Percentiles rank a stretch among this genome's conserved stretches.
Evolutionary conservation across 2,888 invertebrate genomes (phyloP).

Genomic region (Aquatica leii): DNA sequence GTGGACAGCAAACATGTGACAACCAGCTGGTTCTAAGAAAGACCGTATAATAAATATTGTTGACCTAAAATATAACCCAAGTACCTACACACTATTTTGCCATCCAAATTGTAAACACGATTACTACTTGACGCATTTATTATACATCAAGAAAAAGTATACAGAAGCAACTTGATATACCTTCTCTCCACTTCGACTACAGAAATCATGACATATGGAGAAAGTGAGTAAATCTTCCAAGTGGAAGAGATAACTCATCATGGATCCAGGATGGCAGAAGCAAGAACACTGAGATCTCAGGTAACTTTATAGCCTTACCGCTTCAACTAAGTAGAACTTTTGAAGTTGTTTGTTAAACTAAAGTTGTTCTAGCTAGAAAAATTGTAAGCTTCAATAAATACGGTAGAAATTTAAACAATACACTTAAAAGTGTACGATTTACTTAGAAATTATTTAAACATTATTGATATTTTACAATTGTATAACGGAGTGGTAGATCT

Average conservation of each 20-base stretch:
- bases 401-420: too few relatives aligned
- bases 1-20: too few relatives aligned
- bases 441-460: neutral
- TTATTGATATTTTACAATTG: slow-evolving; percentile 1
- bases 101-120: too few relatives aligned
- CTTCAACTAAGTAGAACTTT: neutral
- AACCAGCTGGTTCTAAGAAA: too few relatives aligned
- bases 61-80: too few relatives aligned
- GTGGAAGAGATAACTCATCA: slow-evolving; percentile 29
- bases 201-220: slow-evolving; percentile 24
- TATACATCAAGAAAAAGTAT: neutral
- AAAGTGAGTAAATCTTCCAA: slow-evolving; percentile 22
- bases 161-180: slow-evolving; percentile 8
- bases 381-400: too few relatives aligned
- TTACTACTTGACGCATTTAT: too few relatives aligned
- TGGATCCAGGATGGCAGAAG: slow-evolving; percentile 19
- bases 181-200: slow-evolving; percentile 9
- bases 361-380: too few relatives aligned
- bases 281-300: slow-evolving; percentile 19
- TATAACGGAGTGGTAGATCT: slow-evolving; percentile 36
- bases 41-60: too few relatives aligned
- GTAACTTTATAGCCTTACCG: slow-evolving; percentile 20
- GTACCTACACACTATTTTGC: too few relatives aligned
- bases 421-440: neutral
- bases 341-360: too few relatives aligned